Evolutionary conservation across 2,113 vertebrate genomes (phyloP).

Genomic region (Eulemur rufifrons): DNA sequence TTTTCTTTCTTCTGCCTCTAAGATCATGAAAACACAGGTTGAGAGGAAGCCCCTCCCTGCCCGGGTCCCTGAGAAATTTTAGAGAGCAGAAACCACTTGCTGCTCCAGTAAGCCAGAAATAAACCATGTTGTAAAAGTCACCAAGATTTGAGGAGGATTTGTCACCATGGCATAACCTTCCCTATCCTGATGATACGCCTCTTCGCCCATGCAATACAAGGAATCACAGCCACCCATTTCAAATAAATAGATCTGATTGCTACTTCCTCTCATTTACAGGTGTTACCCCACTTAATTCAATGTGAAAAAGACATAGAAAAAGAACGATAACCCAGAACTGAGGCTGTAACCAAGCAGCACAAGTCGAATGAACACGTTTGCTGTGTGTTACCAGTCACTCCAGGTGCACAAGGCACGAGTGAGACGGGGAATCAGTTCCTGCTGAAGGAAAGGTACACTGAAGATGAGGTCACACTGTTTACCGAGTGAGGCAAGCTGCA

Average conservation of each 20-base stretch:
- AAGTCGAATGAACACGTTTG: rapidly evolving
- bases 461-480: not conserved
- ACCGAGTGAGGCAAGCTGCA: not conserved
- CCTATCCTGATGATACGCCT: not conserved
- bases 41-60: not conserved
- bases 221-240: not conserved
- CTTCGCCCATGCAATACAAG: not conserved
- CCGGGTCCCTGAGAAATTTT: not conserved
- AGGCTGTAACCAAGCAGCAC: not conserved
- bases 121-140: not conserved
- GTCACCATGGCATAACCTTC: not conserved
- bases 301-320: not conserved
- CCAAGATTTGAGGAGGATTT: not conserved
- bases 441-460: not conserved
- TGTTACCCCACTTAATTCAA: not conserved
- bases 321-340: not conserved
- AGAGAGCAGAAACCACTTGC: not conserved
- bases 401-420: rapidly evolving
- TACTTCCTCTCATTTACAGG: not conserved
- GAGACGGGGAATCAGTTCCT: not conserved
- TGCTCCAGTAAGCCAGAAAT: not conserved
- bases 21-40: not conserved
- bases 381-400: not conserved
- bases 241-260: not conserved
- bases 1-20: not conserved